phyloP scores from a whole-genome alignment of 2,888 invertebrate genomes.

The Liopterus haemorrhoidalis region DNA sequence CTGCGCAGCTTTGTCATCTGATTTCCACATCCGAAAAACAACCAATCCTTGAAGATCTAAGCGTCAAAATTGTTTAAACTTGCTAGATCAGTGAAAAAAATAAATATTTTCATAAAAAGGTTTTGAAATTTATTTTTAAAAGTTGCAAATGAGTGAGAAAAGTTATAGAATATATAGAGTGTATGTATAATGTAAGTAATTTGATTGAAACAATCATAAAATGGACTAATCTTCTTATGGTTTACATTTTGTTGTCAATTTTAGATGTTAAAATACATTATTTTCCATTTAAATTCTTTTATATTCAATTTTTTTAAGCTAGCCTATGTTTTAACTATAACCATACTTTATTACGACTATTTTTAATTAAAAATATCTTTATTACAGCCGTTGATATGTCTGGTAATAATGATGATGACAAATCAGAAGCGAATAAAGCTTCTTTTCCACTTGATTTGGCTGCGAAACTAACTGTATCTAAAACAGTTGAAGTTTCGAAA shows the following conservation, averaged over 20 bases:
- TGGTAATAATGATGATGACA: constrained; percentile 49
- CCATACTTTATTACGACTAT: no score
- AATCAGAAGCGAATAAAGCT: constrained; percentile 49
- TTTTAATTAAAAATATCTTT: neutral
- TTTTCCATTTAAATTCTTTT: neutral
- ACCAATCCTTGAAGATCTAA: constrained; percentile 17
- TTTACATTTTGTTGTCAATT: neutral
- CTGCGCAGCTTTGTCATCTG: constrained; percentile 12
- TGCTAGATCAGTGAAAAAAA: constrained; percentile 17
- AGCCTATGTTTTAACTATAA: no score
- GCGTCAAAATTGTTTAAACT: constrained; percentile 20
- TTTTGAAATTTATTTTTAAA: no score
- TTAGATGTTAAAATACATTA: neutral
- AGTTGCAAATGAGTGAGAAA: no score
- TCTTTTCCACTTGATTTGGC: constrained; percentile 51
- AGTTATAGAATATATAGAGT: no score
- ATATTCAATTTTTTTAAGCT: neutral
- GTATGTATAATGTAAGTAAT: neutral
- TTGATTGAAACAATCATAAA: neutral
- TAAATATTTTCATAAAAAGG: constrained; percentile 10
- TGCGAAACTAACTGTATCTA: constrained; percentile 49
- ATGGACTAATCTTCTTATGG: neutral
- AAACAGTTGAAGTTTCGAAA: constrained; percentile 43
- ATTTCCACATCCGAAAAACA: constrained; percentile 11
- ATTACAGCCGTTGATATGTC: constrained; percentile 38